Conservation (phyloP, 2,113 vertebrate genomes). For the Phoenicopterus ruber region DNA sequence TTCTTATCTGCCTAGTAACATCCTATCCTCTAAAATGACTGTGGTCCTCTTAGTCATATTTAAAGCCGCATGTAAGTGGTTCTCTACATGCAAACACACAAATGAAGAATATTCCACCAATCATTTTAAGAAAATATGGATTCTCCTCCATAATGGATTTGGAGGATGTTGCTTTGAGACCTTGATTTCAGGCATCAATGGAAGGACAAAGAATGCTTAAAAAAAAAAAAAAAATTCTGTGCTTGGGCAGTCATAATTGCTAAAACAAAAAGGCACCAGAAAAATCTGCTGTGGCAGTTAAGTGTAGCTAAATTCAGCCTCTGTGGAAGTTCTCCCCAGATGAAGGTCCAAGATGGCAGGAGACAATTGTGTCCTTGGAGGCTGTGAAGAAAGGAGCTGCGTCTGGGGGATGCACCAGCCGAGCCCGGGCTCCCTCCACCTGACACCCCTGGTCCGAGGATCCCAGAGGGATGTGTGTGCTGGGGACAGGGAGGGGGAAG, state of each 20-base stretch:
- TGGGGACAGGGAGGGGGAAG: neutral
- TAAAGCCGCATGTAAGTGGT: neutral
- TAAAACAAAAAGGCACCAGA: neutral
- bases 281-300: neutral
- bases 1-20: slow-evolving; percentile 9
- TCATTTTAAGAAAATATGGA: neutral
- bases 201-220: neutral
- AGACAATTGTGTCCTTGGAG: neutral
- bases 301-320: neutral
- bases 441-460: neutral
- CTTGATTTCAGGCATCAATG: neutral
- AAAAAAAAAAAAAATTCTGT: neutral
- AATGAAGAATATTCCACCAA: neutral
- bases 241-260: neutral
- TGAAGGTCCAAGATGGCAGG: neutral
- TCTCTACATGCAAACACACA: neutral
- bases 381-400: neutral
- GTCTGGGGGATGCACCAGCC: neutral
- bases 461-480: neutral
- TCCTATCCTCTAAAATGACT: neutral
- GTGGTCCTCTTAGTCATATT: neutral
- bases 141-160: neutral
- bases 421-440: rapidly evolving
- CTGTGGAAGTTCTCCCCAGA: neutral
- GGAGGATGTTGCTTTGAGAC: neutral